Evolutionary conservation across 1,140 invertebrate species (phyloP).

Genomic region (Danaus plexippus): DNA sequence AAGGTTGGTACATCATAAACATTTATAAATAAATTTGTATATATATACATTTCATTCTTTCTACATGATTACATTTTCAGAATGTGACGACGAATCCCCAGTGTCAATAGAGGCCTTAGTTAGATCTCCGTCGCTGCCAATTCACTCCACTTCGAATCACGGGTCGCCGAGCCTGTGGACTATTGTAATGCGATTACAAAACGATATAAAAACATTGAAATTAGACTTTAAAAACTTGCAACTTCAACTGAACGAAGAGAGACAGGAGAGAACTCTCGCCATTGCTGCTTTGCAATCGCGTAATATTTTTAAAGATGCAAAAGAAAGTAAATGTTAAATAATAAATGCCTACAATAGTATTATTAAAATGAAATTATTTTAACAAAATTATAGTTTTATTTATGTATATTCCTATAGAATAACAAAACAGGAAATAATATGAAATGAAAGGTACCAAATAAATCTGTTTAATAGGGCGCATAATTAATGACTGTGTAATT

Average conservation of each 20-base stretch:
- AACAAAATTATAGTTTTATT: not conserved
- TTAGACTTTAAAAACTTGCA: constrained; percentile 58
- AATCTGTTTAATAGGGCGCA: no score
- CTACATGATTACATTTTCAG: constrained; percentile 49
- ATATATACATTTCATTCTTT: constrained; percentile 4
- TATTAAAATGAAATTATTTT: constrained; percentile 18
- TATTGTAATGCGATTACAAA: constrained; percentile 61
- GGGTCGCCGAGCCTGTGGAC: constrained; percentile 58
- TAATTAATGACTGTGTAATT: no score
- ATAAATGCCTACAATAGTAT: constrained; percentile 13
- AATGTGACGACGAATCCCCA: constrained; percentile 63
- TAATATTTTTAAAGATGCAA: constrained; percentile 61
- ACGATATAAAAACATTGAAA: constrained; percentile 63
- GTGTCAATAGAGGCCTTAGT: constrained; percentile 55
- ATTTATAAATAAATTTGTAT: no score
- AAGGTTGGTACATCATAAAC: constrained; percentile 37
- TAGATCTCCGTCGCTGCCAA: constrained; percentile 63
- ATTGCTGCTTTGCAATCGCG: constrained; percentile 60
- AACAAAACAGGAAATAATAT: no score
- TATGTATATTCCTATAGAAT: no score
- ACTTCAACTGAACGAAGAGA: constrained; percentile 61
- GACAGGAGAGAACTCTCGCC: constrained; percentile 65
- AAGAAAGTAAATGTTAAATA: constrained; percentile 67
- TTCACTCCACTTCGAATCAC: constrained; percentile 46
- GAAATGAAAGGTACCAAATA: no score